A percentile compares a stretch with the other conserved stretches of the same genome.
These are phyloP conservation scores for Drosophila nebulosa DNA, from an alignment of 1,140 invertebrate genomes.

Conservation along the genomic window DNA sequence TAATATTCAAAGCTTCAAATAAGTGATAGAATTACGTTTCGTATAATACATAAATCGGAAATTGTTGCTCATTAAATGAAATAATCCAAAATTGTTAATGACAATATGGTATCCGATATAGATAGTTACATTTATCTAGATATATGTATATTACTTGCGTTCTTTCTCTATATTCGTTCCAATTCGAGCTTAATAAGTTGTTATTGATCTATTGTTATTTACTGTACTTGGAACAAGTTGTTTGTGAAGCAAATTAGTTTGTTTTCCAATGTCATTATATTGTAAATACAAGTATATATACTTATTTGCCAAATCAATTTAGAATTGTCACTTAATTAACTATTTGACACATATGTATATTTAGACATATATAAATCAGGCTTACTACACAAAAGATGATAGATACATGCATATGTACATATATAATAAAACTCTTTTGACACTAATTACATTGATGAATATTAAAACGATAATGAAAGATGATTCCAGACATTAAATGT, in stretches of 20 bases:
- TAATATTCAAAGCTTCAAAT: too few species aligned
- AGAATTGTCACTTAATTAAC: constrained; percentile 11
- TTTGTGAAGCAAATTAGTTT: constrained; percentile 43
- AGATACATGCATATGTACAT: too few species aligned
- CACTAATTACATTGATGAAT: too few species aligned
- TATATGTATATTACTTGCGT: too few species aligned
- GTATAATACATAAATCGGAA: too few species aligned
- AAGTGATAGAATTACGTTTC: too few species aligned
- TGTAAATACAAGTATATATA: constrained; percentile 10
- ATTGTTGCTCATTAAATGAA: too few species aligned
- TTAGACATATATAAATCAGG: neutral
- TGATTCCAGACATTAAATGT: too few species aligned
- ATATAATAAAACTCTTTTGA: too few species aligned
- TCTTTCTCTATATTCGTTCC: constrained; percentile 11
- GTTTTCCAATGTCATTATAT: constrained; percentile 44
- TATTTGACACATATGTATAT: neutral
- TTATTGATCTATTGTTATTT: constrained; percentile 46
- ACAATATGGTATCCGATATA: too few species aligned
- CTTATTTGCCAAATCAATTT: constrained; percentile 29
- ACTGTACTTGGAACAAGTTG: constrained; percentile 29
- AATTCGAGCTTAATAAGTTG: constrained; percentile 53
- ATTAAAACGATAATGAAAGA: too few species aligned
- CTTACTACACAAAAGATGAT: neutral
- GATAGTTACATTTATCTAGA: neutral
- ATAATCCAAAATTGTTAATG: too few species aligned